These are phyloP conservation scores for Napeogenes sylphis DNA, from an alignment of 2,888 invertebrate species.

Conservation along the genomic window DNA sequence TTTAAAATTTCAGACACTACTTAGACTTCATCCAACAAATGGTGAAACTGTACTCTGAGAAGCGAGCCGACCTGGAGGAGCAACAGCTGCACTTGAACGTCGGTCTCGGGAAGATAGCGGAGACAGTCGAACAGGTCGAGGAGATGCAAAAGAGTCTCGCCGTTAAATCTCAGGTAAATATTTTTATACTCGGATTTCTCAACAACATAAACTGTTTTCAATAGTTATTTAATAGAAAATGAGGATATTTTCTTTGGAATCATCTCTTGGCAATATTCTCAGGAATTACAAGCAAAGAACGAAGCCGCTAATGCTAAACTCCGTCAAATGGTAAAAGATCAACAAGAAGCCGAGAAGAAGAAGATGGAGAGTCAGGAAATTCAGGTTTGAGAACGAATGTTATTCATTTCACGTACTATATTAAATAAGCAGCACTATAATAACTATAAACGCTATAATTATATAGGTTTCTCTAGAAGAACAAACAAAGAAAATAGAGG, in stretches of 20 bases:
- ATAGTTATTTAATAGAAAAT: too few relatives aligned
- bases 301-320: slow-evolving; percentile 99
- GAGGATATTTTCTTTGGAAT: too few relatives aligned
- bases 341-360: slow-evolving; percentile 99
- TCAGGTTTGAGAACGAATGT: slow-evolving; percentile 71
- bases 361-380: slow-evolving; percentile 99
- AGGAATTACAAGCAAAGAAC: slow-evolving; percentile 97
- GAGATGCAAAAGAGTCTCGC: slow-evolving; percentile 99
- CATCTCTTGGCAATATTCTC: background rate
- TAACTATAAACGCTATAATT: background rate
- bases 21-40: slow-evolving; percentile 99
- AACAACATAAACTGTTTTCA: too few relatives aligned
- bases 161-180: slow-evolving; percentile 89
- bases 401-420: slow-evolving; percentile 22
- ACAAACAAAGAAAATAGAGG: slow-evolving; percentile 95
- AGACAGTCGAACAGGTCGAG: slow-evolving; percentile 99
- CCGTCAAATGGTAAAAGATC: slow-evolving; percentile 99
- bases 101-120: slow-evolving; percentile 98
- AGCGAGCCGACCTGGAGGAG: slow-evolving; percentile 98
- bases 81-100: slow-evolving; percentile 99
- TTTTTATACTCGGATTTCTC: background rate
- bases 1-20: slow-evolving; percentile 83
- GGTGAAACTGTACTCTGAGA: slow-evolving; percentile 98
- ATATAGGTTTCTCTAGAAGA: slow-evolving; percentile 82
- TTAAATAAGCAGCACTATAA: background rate